Conservation (phyloP, 2,113 vertebrate genomes). For the Corythornis vintsioides region DNA sequence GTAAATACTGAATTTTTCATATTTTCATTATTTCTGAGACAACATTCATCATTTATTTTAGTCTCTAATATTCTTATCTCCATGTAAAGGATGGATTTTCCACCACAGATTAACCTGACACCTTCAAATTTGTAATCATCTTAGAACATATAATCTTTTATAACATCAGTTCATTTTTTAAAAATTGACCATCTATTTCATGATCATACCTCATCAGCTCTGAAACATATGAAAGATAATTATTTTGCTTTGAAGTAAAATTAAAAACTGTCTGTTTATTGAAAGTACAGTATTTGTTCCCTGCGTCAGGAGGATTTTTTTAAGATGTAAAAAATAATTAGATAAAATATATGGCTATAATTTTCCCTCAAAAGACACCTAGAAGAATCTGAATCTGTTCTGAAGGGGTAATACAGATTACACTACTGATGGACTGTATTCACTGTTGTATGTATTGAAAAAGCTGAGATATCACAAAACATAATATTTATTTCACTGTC, state of each 20-base stretch:
- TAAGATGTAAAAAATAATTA: neutral
- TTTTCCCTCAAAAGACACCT: neutral
- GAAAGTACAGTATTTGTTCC: neutral
- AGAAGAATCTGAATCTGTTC: neutral
- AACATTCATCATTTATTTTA: neutral
- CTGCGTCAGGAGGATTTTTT: neutral
- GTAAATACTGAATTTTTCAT: neutral
- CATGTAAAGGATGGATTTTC: neutral
- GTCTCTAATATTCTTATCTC: neutral
- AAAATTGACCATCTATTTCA: neutral
- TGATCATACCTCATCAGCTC: neutral
- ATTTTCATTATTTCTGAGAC: neutral
- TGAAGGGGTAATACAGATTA: neutral
- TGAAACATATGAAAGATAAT: neutral
- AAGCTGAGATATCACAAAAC: neutral
- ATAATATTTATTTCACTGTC: neutral
- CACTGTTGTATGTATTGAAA: neutral
- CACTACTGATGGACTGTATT: neutral
- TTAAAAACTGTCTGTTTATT: neutral
- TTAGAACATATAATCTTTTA: neutral
- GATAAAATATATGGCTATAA: neutral
- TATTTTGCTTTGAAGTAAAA: neutral
- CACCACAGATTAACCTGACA: neutral
- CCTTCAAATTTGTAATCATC: neutral
- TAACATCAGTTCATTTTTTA: neutral